Evolutionary conservation across 2,797 vertebrate genomes (phyloP).

Genomic region (Parauchenoglanis punctatus): DNA sequence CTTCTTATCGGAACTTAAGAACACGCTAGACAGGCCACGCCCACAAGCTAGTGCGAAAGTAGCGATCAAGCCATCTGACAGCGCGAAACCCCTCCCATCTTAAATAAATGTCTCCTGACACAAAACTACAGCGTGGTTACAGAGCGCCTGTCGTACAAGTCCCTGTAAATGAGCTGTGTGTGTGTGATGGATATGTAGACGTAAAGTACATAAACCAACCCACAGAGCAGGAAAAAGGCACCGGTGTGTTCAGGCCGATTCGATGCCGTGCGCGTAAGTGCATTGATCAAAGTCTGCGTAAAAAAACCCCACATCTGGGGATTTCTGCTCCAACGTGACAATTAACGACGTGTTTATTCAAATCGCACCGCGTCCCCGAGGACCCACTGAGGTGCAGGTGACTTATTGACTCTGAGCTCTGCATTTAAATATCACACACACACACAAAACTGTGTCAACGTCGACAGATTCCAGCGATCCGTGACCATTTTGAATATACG

Average conservation of each 20-base stretch:
- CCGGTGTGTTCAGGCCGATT: not conserved
- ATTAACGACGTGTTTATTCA: conserved; percentile 56
- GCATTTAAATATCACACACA: conserved; percentile 36
- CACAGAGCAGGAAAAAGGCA: not conserved
- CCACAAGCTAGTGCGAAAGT: not conserved
- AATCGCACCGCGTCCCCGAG: conserved; percentile 24
- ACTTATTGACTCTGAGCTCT: conserved; percentile 49
- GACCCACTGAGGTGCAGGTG: conserved; percentile 42
- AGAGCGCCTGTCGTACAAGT: not conserved
- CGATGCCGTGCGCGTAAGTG: conserved; percentile 6
- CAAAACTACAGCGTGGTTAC: not conserved
- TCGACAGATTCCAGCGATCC: conserved; percentile 47
- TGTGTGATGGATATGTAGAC: not conserved
- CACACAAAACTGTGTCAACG: conserved; percentile 33
- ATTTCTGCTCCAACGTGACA: conserved; percentile 34
- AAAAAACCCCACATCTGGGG: conserved; percentile 29
- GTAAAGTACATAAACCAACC: not conserved
- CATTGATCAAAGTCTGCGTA: conserved; percentile 30
- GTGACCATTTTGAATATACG: conserved; percentile 43
- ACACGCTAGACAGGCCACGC: not conserved
- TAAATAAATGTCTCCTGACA: not conserved
- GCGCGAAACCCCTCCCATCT: not conserved
- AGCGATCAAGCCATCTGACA: too few species aligned
- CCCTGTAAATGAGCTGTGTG: not conserved
- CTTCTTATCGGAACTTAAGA: not conserved